phyloP scores from a whole-genome alignment of 2,888 invertebrate species.

The Aquatica leii region DNA sequence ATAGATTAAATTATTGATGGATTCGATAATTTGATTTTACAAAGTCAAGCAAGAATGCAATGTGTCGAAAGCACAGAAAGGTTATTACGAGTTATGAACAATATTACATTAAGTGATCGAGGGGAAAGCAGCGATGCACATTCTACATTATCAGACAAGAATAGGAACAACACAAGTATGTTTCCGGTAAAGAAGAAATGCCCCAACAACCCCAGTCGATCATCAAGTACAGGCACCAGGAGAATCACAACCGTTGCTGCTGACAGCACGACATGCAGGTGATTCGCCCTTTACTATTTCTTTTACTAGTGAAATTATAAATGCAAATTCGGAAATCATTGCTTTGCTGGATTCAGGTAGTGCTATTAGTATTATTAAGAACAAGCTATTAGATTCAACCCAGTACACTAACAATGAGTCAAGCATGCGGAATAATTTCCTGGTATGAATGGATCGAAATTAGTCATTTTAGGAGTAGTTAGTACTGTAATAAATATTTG shows the following conservation, averaged over 20 bases:
- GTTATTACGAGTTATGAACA: neutral
- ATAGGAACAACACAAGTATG: too few species aligned
- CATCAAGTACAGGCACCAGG: too few species aligned
- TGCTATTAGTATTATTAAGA: neutral
- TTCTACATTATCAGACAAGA: too few species aligned
- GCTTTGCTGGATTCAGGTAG: neutral
- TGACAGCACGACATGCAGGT: neutral
- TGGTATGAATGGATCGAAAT: neutral
- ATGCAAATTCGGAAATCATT: neutral
- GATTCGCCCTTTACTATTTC: neutral
- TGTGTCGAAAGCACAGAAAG: neutral
- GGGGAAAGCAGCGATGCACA: neutral
- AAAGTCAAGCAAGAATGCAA: neutral
- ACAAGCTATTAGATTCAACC: neutral
- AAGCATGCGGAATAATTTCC: neutral
- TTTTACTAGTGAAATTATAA: neutral
- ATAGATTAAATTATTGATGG: too few species aligned
- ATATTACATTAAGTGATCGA: neutral
- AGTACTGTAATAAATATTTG: neutral
- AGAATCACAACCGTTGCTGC: neutral
- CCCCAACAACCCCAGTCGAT: too few species aligned
- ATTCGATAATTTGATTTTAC: too few species aligned
- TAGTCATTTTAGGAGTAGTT: neutral
- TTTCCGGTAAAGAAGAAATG: too few species aligned
- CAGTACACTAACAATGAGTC: neutral